Percentiles rank a stretch among this genome's conserved stretches.
Conservation (phyloP, 2,888 invertebrate species). For the Ptychoptera contaminata region DNA sequence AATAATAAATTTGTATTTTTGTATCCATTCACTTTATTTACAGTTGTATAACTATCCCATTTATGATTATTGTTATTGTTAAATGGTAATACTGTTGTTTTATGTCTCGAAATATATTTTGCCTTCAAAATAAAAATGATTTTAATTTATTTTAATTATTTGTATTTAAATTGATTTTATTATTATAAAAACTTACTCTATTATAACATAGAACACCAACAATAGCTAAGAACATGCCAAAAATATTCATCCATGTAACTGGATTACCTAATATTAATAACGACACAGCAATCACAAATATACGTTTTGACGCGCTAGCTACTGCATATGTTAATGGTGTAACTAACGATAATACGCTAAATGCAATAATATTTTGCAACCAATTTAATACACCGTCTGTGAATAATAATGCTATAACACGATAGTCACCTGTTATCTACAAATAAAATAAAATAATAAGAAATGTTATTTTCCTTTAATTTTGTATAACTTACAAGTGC, state of each 20-base stretch:
- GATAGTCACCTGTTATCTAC: constrained; percentile 36
- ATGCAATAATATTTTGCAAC: constrained; percentile 89
- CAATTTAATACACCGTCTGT: constrained; percentile 80
- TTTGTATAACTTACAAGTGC: constrained; percentile 40
- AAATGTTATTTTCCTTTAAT: constrained; percentile 1
- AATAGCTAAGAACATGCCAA: constrained; percentile 83
- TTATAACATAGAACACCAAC: constrained; percentile 84
- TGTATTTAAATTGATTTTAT: too few species aligned
- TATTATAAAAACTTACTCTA: constrained; percentile 50
- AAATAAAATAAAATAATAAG: constrained; percentile 14
- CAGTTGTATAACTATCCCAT: too few species aligned
- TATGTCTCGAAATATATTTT: too few species aligned
- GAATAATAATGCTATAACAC: constrained; percentile 44
- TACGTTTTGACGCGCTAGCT: constrained; percentile 86
- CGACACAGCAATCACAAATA: constrained; percentile 79
- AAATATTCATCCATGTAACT: constrained; percentile 68
- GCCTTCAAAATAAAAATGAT: too few species aligned
- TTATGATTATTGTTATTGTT: too few species aligned
- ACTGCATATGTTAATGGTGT: constrained; percentile 93
- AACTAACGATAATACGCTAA: constrained; percentile 79
- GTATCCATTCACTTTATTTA: too few species aligned
- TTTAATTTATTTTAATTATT: too few species aligned
- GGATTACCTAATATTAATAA: constrained; percentile 80
- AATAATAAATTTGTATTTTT: too few species aligned
- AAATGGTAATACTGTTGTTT: too few species aligned